Evolutionary conservation across 2,797 vertebrate genomes (phyloP).

Genomic region (Simalia tracyae): DNA sequence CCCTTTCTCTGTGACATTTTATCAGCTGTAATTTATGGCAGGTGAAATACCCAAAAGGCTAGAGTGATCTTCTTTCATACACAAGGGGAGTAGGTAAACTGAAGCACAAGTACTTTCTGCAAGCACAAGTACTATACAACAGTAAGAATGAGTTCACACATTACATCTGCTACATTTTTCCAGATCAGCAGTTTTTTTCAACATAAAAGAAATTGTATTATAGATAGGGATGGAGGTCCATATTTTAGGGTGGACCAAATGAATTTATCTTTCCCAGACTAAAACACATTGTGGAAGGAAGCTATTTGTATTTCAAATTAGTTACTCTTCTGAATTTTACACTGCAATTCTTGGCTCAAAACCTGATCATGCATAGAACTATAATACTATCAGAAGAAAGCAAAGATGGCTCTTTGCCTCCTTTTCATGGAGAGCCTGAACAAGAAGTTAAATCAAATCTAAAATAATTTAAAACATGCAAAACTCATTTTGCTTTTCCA

Average conservation of each 20-base stretch:
- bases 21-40: not conserved
- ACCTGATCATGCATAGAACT: not conserved
- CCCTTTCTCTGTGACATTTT: not conserved
- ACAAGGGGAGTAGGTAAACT: not conserved
- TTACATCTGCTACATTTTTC: not conserved
- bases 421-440: not conserved
- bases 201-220: not conserved
- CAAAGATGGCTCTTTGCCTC: slow-evolving; percentile 28
- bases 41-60: not conserved
- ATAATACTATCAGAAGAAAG: not conserved
- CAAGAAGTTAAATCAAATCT: slow-evolving; percentile 50
- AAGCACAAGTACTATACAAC: not conserved
- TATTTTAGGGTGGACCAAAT: not conserved
- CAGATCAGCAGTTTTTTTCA: not conserved
- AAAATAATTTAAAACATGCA: slow-evolving; percentile 63
- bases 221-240: not conserved
- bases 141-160: not conserved
- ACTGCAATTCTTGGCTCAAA: not conserved
- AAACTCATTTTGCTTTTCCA: slow-evolving; percentile 48
- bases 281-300: not conserved
- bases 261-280: not conserved
- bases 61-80: not conserved
- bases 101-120: not conserved
- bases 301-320: not conserved
- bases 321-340: not conserved